These are phyloP conservation scores for Coryphaenoides rupestris DNA, from an alignment of 2,113 vertebrate species.

Conservation along the genomic window DNA sequence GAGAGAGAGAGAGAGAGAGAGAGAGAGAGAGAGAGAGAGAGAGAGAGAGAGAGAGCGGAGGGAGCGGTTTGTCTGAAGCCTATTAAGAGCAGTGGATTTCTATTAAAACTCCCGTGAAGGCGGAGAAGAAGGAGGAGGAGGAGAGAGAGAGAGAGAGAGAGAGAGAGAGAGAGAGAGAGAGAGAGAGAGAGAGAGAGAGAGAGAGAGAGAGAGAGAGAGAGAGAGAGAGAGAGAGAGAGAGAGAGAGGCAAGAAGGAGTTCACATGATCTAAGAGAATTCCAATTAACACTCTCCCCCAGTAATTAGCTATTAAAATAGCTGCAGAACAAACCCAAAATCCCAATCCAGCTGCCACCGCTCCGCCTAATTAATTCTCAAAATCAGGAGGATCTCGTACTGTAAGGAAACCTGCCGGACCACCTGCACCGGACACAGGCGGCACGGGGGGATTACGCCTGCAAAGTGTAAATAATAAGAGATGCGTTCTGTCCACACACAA, in stretches of 20 bases:
- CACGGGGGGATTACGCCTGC: background rate
- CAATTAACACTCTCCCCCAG: conserved; percentile 89
- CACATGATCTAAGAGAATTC: conserved; percentile 73
- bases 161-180: background rate
- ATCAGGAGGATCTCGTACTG: conserved; percentile 55
- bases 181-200: conserved; percentile 7
- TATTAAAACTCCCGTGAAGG: background rate
- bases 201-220: conserved; percentile 26
- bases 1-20: background rate
- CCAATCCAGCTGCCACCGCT: conserved; percentile 51
- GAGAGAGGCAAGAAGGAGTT: conserved; percentile 58
- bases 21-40: background rate
- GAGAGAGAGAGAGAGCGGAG: background rate
- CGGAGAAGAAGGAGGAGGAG: background rate
- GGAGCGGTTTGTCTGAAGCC: background rate
- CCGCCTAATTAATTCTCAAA: conserved; percentile 61
- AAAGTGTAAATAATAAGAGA: conserved; percentile 17
- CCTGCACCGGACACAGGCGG: conserved; percentile 19
- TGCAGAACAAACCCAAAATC: conserved; percentile 82
- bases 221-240: conserved; percentile 35
- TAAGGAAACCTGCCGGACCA: conserved; percentile 29
- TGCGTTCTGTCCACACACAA: too few species aligned
- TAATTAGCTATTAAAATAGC: conserved; percentile 91
- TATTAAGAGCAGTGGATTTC: background rate
- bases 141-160: background rate